These are phyloP conservation scores for Cottoperca gobio DNA, from an alignment of 2,797 vertebrate species.

Conservation along the genomic window DNA sequence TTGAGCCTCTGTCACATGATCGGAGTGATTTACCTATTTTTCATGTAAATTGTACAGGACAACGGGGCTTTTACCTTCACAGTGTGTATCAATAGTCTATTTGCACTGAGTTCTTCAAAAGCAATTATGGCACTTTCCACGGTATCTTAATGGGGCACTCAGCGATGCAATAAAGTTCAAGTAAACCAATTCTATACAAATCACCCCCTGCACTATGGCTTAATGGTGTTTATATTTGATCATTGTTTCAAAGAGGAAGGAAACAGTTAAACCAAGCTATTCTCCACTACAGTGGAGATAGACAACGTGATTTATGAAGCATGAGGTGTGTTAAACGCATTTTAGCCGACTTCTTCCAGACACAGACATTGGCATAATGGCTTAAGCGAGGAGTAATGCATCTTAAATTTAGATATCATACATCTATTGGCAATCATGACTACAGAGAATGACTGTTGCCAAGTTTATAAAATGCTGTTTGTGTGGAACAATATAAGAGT, in stretches of 20 bases:
- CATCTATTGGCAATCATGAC: conserved; percentile 42
- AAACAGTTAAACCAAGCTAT: conserved; percentile 80
- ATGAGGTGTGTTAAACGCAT: conserved; percentile 71
- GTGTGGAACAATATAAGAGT: conserved; percentile 68
- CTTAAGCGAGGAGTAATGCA: conserved; percentile 61
- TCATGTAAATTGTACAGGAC: conserved; percentile 2
- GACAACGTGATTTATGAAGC: conserved; percentile 82
- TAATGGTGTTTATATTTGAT: conserved; percentile 88
- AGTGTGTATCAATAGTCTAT: conserved; percentile 60
- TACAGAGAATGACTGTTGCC: conserved; percentile 57
- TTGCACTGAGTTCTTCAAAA: conserved; percentile 78
- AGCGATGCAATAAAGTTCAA: conserved; percentile 83
- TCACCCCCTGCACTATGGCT: conserved; percentile 67
- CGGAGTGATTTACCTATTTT: conserved; percentile 8
- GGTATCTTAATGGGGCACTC: conserved; percentile 86
- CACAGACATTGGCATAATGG: conserved; percentile 65
- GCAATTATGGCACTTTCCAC: conserved; percentile 80
- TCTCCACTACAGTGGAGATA: conserved; percentile 60
- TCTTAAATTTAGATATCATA: conserved; percentile 34
- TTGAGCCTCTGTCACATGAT: neutral
- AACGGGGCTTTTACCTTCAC: conserved; percentile 39
- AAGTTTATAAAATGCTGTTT: conserved; percentile 49
- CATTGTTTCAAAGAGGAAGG: conserved; percentile 83
- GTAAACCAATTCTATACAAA: conserved; percentile 80
- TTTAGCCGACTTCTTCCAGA: conserved; percentile 66